Conservation (phyloP, 2,113 vertebrate genomes). For the Coptodon rendalli region DNA sequence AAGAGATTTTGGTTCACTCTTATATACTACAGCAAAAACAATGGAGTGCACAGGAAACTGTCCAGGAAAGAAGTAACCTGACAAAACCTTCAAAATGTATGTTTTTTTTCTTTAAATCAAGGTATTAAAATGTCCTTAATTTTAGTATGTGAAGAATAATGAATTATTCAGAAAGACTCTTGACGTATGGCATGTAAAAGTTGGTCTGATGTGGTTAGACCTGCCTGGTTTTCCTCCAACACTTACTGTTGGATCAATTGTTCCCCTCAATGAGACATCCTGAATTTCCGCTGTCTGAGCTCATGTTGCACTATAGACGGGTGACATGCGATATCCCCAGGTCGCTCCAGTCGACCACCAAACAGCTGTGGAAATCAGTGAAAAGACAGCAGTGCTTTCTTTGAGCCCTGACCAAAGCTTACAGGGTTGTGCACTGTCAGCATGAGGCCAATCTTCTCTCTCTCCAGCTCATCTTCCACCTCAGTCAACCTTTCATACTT, state of each 20-base stretch:
- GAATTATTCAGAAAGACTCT: not conserved
- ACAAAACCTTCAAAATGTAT: fast-evolving
- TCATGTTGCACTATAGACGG: constrained; percentile 39
- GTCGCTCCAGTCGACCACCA: not conserved
- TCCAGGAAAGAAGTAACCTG: not conserved
- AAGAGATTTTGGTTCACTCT: not conserved
- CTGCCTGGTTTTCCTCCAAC: constrained; percentile 18
- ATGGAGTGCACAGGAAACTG: not conserved
- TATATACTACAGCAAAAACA: not conserved
- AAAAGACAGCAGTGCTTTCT: constrained; percentile 13
- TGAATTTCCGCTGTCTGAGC: constrained; percentile 24
- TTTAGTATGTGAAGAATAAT: not conserved
- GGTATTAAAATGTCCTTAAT: not conserved
- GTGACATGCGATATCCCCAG: constrained; percentile 25
- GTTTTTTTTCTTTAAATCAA: fast-evolving
- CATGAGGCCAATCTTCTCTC: not conserved
- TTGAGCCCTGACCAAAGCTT: not conserved
- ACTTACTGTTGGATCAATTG: constrained; percentile 45
- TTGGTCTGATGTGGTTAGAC: not conserved
- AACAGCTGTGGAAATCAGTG: not conserved
- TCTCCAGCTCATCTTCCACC: not conserved
- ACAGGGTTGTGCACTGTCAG: constrained; percentile 15
- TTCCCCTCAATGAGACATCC: constrained; percentile 42
- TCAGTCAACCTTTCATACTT: not conserved
- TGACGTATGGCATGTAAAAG: not conserved